Percentiles rank a stretch among this genome's conserved stretches.
Conservation (phyloP, 2,888 invertebrate species). For the Magallana nippona region DNA sequence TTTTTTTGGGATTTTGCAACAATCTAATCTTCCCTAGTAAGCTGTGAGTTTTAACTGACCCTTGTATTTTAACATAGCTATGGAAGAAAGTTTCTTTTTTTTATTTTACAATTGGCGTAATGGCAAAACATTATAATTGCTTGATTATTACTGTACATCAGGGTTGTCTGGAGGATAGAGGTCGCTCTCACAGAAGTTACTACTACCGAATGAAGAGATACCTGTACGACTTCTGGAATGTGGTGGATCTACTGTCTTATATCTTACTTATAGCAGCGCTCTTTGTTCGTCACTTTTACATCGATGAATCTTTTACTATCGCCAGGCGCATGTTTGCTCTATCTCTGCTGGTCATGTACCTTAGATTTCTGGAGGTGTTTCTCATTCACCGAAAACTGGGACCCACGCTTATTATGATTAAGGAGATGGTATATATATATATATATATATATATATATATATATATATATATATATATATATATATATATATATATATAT, state of each 20-base stretch:
- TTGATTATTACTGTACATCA: background rate
- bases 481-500: too few species aligned
- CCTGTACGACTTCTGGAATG: constrained; percentile 43
- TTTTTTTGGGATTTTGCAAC: too few species aligned
- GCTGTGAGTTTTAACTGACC: too few species aligned
- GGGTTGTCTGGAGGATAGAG: background rate
- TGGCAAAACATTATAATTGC: too few species aligned
- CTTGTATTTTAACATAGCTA: too few species aligned
- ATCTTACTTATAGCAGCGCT: constrained; percentile 7
- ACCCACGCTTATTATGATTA: constrained; percentile 44
- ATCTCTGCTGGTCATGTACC: constrained; percentile 35
- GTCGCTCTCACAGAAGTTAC: background rate
- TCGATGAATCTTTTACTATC: background rate
- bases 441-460: too few species aligned
- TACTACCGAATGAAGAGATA: constrained; percentile 31
- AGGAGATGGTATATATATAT: constrained; percentile 47
- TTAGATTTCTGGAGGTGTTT: constrained; percentile 42
- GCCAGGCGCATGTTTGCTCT: constrained; percentile 41
- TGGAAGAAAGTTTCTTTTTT: too few species aligned
- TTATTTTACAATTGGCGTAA: too few species aligned
- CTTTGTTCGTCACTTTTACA: background rate
- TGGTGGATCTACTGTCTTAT: constrained; percentile 40
- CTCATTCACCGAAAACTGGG: constrained; percentile 41
- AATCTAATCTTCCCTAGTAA: too few species aligned
- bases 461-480: too few species aligned